Evolutionary conservation across 2,797 vertebrate species (phyloP).

Genomic region (Microctenopoma lineatum): DNA sequence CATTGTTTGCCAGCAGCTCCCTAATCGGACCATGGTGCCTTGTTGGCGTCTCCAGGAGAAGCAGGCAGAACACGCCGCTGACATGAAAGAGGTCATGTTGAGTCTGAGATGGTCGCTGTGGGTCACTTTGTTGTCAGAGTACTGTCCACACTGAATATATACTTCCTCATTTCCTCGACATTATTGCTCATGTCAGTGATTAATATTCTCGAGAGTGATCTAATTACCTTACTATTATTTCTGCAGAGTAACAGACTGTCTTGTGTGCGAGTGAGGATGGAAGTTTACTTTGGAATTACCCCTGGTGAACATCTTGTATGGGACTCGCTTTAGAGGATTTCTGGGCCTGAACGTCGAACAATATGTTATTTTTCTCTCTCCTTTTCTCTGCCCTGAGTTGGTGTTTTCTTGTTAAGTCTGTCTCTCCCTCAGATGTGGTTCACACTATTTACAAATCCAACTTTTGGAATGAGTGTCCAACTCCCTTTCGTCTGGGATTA

Average conservation of each 20-base stretch:
- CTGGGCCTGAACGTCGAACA: conserved; percentile 56
- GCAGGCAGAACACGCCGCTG: conserved; percentile 46
- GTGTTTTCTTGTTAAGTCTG: conserved; percentile 81
- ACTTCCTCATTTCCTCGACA: conserved; percentile 4
- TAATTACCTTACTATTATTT: conserved; percentile 40
- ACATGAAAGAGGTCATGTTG: conserved; percentile 39
- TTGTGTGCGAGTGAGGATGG: conserved; percentile 28
- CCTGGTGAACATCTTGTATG: conserved; percentile 39
- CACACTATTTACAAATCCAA: conserved; percentile 78
- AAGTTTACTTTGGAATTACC: conserved; percentile 55
- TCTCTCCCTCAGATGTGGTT: conserved; percentile 82
- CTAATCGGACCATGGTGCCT: conserved; percentile 62
- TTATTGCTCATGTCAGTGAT: conserved; percentile 30
- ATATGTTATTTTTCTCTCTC: conserved; percentile 47
- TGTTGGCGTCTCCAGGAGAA: conserved; percentile 57
- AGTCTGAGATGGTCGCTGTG: conserved; percentile 20
- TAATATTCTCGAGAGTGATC: conserved; percentile 28
- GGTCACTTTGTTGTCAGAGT: conserved; percentile 28
- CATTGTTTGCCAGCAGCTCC: conserved; percentile 72
- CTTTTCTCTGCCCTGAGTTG: conserved; percentile 62
- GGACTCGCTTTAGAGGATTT: conserved; percentile 59
- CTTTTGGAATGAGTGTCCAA: conserved; percentile 84
- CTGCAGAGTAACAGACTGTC: conserved; percentile 27
- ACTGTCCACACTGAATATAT: conserved; percentile 14
- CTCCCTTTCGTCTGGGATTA: conserved; percentile 86